Evolutionary conservation across 2,888 invertebrate genomes (phyloP).

Genomic region (Lasioglossum figueresi): DNA sequence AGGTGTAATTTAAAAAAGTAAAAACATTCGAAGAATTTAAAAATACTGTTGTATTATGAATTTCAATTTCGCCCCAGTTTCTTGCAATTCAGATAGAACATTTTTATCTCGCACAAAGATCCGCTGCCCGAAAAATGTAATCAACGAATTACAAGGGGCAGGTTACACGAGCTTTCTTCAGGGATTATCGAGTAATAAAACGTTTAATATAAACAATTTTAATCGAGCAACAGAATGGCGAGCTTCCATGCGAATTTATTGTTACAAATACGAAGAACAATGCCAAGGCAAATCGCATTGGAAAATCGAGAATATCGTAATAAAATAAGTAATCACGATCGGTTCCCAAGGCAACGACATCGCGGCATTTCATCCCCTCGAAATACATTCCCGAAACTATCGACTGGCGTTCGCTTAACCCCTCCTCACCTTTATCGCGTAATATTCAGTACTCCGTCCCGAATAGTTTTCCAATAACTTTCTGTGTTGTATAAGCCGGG

Average conservation of each 20-base stretch:
- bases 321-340: not conserved
- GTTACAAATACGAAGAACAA: not conserved
- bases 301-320: not conserved
- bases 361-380: not conserved
- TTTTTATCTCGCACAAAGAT: too few species aligned
- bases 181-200: too few species aligned
- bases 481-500: slow-evolving; percentile 36
- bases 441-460: slow-evolving; percentile 46
- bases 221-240: not conserved
- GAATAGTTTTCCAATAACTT: slow-evolving; percentile 60
- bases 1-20: too few species aligned
- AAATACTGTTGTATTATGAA: too few species aligned
- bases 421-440: slow-evolving; percentile 16
- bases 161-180: too few species aligned
- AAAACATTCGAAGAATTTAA: too few species aligned
- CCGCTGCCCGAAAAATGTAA: too few species aligned
- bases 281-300: too few species aligned
- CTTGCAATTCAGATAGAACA: too few species aligned
- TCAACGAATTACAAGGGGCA: too few species aligned
- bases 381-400: slow-evolving; percentile 18
- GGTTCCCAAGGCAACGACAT: not conserved
- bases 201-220: not conserved
- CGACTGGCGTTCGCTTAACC: not conserved
- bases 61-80: too few species aligned
- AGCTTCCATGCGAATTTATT: too few species aligned